Evolutionary conservation across 1,140 invertebrate genomes (phyloP).

Genomic region (Saccostrea glomerata): DNA sequence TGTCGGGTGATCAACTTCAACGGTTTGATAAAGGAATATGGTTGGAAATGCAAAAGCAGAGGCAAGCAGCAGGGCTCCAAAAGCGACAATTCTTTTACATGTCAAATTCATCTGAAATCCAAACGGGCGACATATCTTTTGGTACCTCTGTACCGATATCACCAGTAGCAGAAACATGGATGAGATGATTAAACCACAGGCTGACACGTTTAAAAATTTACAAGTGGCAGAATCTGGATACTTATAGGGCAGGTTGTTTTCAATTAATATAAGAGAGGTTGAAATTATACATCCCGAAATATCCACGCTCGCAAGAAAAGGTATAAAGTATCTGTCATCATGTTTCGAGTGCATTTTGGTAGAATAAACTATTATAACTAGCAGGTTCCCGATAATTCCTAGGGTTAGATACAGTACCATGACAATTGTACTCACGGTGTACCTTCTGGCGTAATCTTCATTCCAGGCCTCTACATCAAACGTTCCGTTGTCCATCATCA

Average conservation of each 20-base stretch:
- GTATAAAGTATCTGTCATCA: slow-evolving; percentile 43
- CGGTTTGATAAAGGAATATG: neutral
- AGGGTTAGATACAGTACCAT: neutral
- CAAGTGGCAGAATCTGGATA: neutral
- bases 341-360: slow-evolving; percentile 9
- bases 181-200: neutral
- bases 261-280: neutral
- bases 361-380: slow-evolving; percentile 11
- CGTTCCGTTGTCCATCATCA: neutral
- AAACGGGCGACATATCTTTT: slow-evolving; percentile 51
- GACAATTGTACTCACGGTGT: neutral
- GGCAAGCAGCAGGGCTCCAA: neutral
- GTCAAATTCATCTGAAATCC: slow-evolving; percentile 42
- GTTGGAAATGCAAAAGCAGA: neutral
- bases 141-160: slow-evolving; percentile 48
- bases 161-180: slow-evolving; percentile 46
- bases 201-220: neutral
- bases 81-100: slow-evolving; percentile 14
- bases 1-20: neutral
- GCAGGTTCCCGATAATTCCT: slow-evolving; percentile 1
- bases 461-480: slow-evolving; percentile 20
- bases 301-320: slow-evolving; percentile 6
- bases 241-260: neutral
- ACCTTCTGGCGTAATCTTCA: neutral
- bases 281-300: neutral